Evolutionary conservation across 2,113 vertebrate species (phyloP), one percentile per base, ranked within the genome.

Genomic region (Hyperoodon ampullatus): DNA sequence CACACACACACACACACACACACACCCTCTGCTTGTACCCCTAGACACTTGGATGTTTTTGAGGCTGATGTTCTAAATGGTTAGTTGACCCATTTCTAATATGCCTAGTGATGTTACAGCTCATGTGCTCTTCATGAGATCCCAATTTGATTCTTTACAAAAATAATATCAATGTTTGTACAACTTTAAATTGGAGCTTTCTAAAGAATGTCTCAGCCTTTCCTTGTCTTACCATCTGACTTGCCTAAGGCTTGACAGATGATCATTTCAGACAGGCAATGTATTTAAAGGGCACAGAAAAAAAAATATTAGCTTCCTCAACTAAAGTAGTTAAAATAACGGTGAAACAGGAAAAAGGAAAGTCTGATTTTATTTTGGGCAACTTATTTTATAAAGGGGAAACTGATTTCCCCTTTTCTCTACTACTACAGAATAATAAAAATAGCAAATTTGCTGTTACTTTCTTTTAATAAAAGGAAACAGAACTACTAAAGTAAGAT

Each of bases 401-500:
- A 96, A 84, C 0, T 50, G 12, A 90, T 65, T 96, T 94, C 68
- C 30, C 11, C 33, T 97, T 95, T 94, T 83, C 71, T 85, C 12
- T 39, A 65, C 30, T 90, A 74, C 68, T 50, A 71, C 0, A 19
- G 47, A 96, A 82, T 30, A 71, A 47, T 87, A 98, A 97, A 98
- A 97, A 88, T 82, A 90, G 94, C 50, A 89, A 86, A 53, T 15
- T 24, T 60, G 50, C 60, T 74, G 11, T 92, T 61, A 81, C 16
- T 95, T 53, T 74, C 42, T 89, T 93, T 85, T 83, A 80, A 47
- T 50, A 91, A 84, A 91, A 66, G 70, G 68, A 97, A 96, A 92
- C 71, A 96, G 39, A 96, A 87, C 24, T 88, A 86, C 28, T 91
- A 78, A 90, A 66, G 39, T 72, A 93, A 85, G n/a, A 71, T 77